Base-by-base conservation (phyloP, 2,797 vertebrate species). In the Enteromius viviparus region DNA sequence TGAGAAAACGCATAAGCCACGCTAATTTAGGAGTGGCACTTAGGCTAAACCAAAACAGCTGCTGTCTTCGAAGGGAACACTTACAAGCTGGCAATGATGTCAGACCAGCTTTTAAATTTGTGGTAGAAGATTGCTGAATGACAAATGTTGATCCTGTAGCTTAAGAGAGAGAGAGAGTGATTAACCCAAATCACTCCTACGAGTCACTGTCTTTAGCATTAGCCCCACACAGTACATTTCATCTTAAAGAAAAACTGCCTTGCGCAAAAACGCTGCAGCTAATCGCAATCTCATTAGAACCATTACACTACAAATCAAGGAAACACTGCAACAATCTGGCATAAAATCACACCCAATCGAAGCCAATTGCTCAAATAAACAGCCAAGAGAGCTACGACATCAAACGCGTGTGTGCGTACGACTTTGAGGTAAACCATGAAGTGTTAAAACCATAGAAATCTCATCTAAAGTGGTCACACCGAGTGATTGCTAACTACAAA, bases 31-130 rank as follows among this genome's bases (percentile, higher is more conserved):
- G 77, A 86, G 75, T 58, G 42, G 80, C 69, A 40, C 60, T 86
- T 89, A 77, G 23, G 76, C 58, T 77, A 89, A 90, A 87, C 87
- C 83, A 84, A 60, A 82, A 80, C 88, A 89, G 83, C 83, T 89
- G 86, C 49, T 71, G 74, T 84, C 80, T 84, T 58, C 53, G 60
- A 83, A 77, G 65, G 69, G 74, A 86, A 82, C 83, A 78, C 79
- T 74, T 75, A 86, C 83, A 84, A 37, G 78, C 86, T 86, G 78
- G 78, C 80, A 77, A 37, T 82, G 85, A 84, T 53, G 76, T 80
- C 80, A 76, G 58, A 49, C 69, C 68, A 76, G 42, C 82, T 75
- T 86, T 85, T 72, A 85, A 77, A 85, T 68, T 79, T 81, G 77
- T 79, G 70, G 55, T 78, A 37, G 76, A 78, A 74, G 65, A 82